phyloP scores from a whole-genome alignment of 2,113 vertebrate genomes.

The Phaethornis superciliosus region DNA sequence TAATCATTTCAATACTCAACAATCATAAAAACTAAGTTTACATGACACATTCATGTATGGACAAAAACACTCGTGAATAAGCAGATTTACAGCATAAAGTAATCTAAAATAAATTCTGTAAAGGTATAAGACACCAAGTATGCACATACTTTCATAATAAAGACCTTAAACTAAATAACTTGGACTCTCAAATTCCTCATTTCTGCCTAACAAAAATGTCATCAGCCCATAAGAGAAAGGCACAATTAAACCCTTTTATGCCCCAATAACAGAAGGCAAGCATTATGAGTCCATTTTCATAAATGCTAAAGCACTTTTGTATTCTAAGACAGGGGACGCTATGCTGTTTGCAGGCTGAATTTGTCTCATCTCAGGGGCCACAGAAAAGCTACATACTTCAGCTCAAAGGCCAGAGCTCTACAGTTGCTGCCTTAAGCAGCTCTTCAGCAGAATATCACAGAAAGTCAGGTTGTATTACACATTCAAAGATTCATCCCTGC shows the following conservation, averaged over 20 bases:
- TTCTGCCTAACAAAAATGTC: neutral
- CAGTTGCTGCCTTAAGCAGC: neutral
- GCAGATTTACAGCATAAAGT: neutral
- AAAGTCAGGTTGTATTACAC: neutral
- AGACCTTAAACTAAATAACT: neutral
- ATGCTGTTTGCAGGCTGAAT: neutral
- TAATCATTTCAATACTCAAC: neutral
- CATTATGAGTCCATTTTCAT: accelerated
- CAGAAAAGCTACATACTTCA: neutral
- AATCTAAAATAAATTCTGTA: neutral
- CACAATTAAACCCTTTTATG: neutral
- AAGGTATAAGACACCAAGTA: neutral
- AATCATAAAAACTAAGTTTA: neutral
- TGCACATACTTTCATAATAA: neutral
- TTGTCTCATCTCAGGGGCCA: neutral
- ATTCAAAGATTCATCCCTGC: neutral
- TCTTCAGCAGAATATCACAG: neutral
- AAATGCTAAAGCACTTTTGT: neutral
- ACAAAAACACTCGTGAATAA: neutral
- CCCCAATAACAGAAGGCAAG: neutral
- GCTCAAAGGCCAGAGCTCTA: neutral
- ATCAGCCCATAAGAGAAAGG: neutral
- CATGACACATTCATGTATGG: neutral
- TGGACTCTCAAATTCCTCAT: neutral
- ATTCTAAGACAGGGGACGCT: neutral